Base-by-base conservation (phyloP, 2,888 invertebrate genomes). In the Athetis lepigone region DNA sequence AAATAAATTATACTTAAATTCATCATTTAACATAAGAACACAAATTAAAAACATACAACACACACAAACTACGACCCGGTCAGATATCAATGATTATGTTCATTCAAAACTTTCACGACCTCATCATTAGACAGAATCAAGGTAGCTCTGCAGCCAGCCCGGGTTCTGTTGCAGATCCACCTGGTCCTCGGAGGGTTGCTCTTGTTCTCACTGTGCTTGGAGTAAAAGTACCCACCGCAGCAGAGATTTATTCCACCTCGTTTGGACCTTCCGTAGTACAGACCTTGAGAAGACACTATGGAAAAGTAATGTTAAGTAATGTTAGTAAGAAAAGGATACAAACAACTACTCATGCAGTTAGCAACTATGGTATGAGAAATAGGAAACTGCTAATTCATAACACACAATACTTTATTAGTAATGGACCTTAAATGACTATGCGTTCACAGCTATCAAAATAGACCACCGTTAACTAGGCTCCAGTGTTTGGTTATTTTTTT, bases 351-450 rank as follows among this genome's bases (percentile, higher is more conserved):
- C 13, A 1, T 4, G 13, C 13, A 33, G 13, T 33, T 13, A 33
- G 33, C 4, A 3, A 33, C 33, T 33, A 33, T 33, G 13, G 7
- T 33, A 33, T 13, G 3, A 33, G 11, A 33, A 33, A 33, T 33
- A 33, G 33, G n/a, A 37, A 37, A 37, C 37, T 37, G n/a, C 6
- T 33, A 13, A 13, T 33, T 33, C 11, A 37, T 16, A 37, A 37
- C n/a, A 37, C n/a, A 16, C 2, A 13, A 33, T 37, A 37, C 16
- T 40, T 40, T 40, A 51, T 40, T 51, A 13, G 13, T 25, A 51
- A 51, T 51, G 51, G 39, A 8, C 18, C 13, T 27, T 18, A 16
- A n/a, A 13, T 33, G 19, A 49, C 47, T 19, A 33, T 11, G 33
- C 4, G 37, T 7, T n/a, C 5, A 19, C 47, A 3, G 33, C 36